Evolutionary conservation across 2,888 invertebrate species (phyloP).

Genomic region (Spodoptera littoralis): DNA sequence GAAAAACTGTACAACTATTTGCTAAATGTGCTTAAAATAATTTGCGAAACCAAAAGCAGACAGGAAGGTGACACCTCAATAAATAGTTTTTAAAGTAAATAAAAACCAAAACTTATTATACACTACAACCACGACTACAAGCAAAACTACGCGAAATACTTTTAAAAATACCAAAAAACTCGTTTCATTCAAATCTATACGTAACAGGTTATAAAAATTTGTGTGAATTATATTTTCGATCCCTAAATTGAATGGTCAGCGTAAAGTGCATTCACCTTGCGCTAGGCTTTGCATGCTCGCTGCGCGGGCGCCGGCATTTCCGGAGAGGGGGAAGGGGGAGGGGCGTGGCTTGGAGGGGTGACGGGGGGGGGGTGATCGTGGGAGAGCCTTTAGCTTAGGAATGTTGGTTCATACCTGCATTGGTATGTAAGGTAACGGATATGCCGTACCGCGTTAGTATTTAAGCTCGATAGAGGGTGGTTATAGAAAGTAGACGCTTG

Average conservation of each 20-base stretch:
- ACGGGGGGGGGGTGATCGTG: constrained; percentile 61
- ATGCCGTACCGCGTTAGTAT: constrained; percentile 18
- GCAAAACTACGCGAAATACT: constrained; percentile 5
- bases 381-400: constrained; percentile 71
- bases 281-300: constrained; percentile 75
- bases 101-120: neutral
- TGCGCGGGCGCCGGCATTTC: constrained; percentile 81
- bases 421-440: constrained; percentile 69
- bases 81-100: neutral
- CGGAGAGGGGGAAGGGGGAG: constrained; percentile 62
- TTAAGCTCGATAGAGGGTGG: constrained; percentile 22
- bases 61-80: neutral
- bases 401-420: constrained; percentile 69
- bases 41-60: neutral
- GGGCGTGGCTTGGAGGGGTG: constrained; percentile 60
- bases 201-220: constrained; percentile 26
- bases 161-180: constrained; percentile 16
- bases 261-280: constrained; percentile 71
- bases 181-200: constrained; percentile 4
- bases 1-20: neutral
- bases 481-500: constrained; percentile 20
- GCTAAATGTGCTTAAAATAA: neutral
- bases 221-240: constrained; percentile 60
- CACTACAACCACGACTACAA: neutral
- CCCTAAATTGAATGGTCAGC: constrained; percentile 58